Base-by-base conservation (phyloP, 2,888 invertebrate genomes). In the Caenorhabditis drosophilae region DNA sequence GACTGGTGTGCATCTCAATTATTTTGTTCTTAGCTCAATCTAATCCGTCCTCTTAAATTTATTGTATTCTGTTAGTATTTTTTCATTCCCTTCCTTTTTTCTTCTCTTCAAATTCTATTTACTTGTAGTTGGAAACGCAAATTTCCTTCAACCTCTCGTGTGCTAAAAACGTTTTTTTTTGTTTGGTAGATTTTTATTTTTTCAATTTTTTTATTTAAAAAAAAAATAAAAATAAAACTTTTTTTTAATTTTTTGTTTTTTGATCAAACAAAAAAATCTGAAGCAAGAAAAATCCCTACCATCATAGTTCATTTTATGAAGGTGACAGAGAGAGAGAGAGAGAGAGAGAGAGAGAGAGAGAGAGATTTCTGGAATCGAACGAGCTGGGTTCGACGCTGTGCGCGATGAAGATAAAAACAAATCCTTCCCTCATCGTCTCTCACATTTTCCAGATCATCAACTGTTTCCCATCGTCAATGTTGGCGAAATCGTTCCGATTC, bases 401-500 rank as follows among this genome's bases (percentile, higher is more conserved):
- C n/a, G n/a, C n/a, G n/a, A n/a, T n/a, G n/a, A n/a, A n/a, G n/a
- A n/a, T n/a, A n/a, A n/a, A n/a, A n/a, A n/a, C n/a, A n/a, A n/a
- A n/a, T n/a, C n/a, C n/a, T n/a, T n/a, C n/a, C n/a, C n/a, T n/a
- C n/a, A n/a, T n/a, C n/a, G n/a, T n/a, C n/a, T n/a, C n/a, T n/a
- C n/a, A n/a, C n/a, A n/a, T n/a, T 38, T 60, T 76, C 18, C 60
- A 81, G 79, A 52, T 81, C 23, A 75, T 81, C 61, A 77, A 78
- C 20, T 73, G 75, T 36, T 78, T 81, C 44, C 81, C 81, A 4
- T 68, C 77, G 22, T 73, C 75, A 18, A 62, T 80, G 45, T 67
- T 81, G 44, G 81, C 81, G 6, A 80, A 82, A 58, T 76, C 76
- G 47, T 73, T 81, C 66, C 67, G 80, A 20, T 78, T 81, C 54